These are phyloP conservation scores for Montipora sp. DNA, from an alignment of 64 coral and sea anemone species.

Conservation along the genomic window DNA sequence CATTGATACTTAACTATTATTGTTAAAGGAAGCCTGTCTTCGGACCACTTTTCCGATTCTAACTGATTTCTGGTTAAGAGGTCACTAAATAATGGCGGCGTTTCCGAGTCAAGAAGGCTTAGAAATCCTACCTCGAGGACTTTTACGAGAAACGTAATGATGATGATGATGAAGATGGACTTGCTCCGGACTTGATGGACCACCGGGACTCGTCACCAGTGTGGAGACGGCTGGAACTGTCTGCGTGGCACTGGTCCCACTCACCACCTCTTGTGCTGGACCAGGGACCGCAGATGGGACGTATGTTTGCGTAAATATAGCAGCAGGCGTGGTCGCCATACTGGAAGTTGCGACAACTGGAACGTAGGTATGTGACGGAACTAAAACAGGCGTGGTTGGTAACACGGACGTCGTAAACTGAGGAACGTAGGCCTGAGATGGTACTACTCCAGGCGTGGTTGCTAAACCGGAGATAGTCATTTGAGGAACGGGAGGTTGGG, in stretches of 20 bases:
- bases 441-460: constrained; percentile 31
- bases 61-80: too few species aligned
- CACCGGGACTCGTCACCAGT: constrained; percentile 6
- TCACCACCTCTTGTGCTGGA: neutral
- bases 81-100: too few species aligned
- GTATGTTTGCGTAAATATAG: neutral
- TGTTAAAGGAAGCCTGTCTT: too few species aligned
- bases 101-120: too few species aligned
- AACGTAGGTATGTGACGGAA: neutral
- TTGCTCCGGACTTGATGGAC: constrained; percentile 41
- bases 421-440: neutral
- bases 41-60: too few species aligned
- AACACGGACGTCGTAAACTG: neutral
- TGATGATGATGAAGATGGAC: constrained; percentile 94
- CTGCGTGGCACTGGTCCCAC: neutral
- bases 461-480: neutral
- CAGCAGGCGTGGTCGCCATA: constrained; percentile 15
- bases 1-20: too few species aligned
- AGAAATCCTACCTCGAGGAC: neutral
- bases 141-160: constrained; percentile 64
- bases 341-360: neutral
- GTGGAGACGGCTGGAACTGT: constrained; percentile 16
- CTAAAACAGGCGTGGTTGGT: constrained; percentile 28
- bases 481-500: neutral
- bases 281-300: neutral